phyloP scores from a whole-genome alignment of 2,797 vertebrate genomes.

The Phoxinus dragarum region DNA sequence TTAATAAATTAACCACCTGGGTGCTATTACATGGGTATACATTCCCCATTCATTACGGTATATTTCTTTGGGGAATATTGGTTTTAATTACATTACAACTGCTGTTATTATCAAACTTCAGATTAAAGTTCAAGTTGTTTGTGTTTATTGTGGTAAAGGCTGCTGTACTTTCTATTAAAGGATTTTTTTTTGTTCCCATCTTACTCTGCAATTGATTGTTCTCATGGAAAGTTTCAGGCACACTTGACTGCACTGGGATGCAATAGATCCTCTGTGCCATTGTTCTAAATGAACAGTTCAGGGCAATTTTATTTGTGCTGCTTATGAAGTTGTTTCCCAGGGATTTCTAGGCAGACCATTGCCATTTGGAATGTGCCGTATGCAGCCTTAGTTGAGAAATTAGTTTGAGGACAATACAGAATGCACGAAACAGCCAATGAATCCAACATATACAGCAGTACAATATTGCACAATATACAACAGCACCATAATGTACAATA shows the following conservation, averaged over 20 bases:
- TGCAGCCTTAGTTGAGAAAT: conserved; percentile 5
- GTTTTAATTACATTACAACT: conserved; percentile 85
- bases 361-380: conserved; percentile 2
- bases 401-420: neutral
- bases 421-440: neutral
- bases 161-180: conserved; percentile 38
- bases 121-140: conserved; percentile 33
- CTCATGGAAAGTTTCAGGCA: conserved; percentile 49
- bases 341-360: conserved; percentile 34
- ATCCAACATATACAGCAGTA: neutral
- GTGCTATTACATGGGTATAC: conserved; percentile 82
- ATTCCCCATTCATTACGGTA: conserved; percentile 79
- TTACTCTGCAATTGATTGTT: conserved; percentile 60
- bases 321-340: conserved; percentile 33
- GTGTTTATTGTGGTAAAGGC: conserved; percentile 15
- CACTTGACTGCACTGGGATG: conserved; percentile 27
- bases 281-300: conserved; percentile 30
- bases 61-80: conserved; percentile 81
- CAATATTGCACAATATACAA: too few species aligned
- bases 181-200: conserved; percentile 66
- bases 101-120: conserved; percentile 69
- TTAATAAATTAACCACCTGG: conserved; percentile 81
- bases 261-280: conserved; percentile 32
- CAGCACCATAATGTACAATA: neutral
- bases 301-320: conserved; percentile 32